Evolutionary conservation across 2,888 invertebrate genomes (phyloP).

Genomic region (Ochropacha duplaris): DNA sequence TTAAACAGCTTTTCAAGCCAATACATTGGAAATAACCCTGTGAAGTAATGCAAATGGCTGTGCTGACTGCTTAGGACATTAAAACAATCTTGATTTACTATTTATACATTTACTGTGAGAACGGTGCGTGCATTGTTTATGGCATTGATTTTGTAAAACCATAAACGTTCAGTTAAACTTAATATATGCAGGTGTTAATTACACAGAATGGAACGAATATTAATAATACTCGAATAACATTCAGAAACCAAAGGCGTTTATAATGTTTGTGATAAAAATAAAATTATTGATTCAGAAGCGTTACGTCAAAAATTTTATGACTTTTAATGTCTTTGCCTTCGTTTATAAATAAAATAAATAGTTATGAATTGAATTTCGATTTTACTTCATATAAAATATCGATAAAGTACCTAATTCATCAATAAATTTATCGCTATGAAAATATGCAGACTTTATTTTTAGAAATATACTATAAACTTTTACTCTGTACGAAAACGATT

Average conservation of each 20-base stretch:
- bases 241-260: background rate
- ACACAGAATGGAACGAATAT: slow-evolving; percentile 28
- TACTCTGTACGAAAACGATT: background rate
- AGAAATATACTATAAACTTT: background rate
- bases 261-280: slow-evolving; percentile 1
- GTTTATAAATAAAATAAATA: background rate
- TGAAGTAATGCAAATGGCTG: too few species aligned
- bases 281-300: background rate
- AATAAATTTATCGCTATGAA: too few species aligned
- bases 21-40: background rate
- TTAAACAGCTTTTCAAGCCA: too few species aligned
- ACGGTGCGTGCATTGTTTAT: background rate
- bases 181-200: slow-evolving; percentile 39
- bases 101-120: background rate
- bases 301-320: background rate
- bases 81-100: background rate
- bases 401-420: too few species aligned
- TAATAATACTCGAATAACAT: slow-evolving; percentile 6
- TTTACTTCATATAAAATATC: too few species aligned
- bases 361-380: background rate
- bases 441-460: background rate
- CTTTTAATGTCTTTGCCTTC: background rate
- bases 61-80: too few species aligned
- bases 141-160: background rate
- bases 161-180: background rate